Conservation (phyloP, 2,113 vertebrate species). For the Ophthalmolycus amberensis region DNA sequence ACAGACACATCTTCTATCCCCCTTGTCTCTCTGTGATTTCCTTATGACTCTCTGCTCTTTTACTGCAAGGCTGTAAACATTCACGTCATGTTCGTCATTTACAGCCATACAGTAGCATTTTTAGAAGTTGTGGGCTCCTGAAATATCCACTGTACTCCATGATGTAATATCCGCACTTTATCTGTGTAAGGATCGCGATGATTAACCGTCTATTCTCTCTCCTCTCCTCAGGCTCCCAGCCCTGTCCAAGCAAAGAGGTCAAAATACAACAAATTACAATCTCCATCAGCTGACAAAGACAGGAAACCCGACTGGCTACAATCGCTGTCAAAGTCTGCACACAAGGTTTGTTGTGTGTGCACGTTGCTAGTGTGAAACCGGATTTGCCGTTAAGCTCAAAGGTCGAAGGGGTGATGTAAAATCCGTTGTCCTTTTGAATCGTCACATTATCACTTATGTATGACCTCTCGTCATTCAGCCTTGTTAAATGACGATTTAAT, state of each 20-base stretch:
- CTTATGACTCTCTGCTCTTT: constrained; percentile 52
- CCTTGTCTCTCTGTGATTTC: constrained; percentile 37
- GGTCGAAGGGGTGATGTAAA: constrained; percentile 22
- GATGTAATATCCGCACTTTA: constrained; percentile 52
- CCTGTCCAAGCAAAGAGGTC: constrained; percentile 78
- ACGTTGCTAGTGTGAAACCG: constrained; percentile 26
- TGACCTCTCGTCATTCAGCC: constrained; percentile 16
- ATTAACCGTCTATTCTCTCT: constrained; percentile 36
- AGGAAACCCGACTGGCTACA: constrained; percentile 82
- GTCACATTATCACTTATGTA: constrained; percentile 26
- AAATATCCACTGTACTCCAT: constrained; percentile 48
- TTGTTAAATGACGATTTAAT: constrained; percentile 36
- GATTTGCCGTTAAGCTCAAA: constrained; percentile 41
- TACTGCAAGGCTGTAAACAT: constrained; percentile 30
- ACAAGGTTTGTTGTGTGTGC: constrained; percentile 77
- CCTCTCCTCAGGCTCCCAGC: constrained; percentile 77
- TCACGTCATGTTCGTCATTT: constrained; percentile 30
- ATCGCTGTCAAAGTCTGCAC: constrained; percentile 77
- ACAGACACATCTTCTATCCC: constrained; percentile 63
- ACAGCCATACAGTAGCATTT: constrained; percentile 49
- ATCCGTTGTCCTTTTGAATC: constrained; percentile 20
- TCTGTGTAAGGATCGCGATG: constrained; percentile 25
- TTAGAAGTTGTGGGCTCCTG: constrained; percentile 50
- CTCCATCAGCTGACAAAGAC: constrained; percentile 76
- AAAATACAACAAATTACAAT: constrained; percentile 76